Evolutionary conservation across 2,888 invertebrate species (phyloP).

Genomic region (Hirtodrosophila alboralis): DNA sequence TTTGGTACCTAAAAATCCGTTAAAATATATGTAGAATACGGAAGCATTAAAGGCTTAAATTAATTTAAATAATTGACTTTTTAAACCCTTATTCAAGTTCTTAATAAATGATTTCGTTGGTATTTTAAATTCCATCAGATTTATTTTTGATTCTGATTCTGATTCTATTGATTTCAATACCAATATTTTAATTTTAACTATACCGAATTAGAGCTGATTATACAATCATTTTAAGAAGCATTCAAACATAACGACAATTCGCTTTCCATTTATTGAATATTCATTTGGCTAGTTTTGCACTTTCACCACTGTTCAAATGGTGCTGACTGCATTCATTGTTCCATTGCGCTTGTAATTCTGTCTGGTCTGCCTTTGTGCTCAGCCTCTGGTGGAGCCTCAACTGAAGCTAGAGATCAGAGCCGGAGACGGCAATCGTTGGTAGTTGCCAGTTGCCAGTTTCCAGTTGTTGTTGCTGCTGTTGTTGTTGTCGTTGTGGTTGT

Average conservation of each 20-base stretch:
- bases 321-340: slow-evolving; percentile 73
- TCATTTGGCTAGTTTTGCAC: slow-evolving; percentile 43
- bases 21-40: too few species aligned
- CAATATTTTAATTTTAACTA: neutral
- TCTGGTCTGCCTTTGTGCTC: slow-evolving; percentile 65
- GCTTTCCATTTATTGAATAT: slow-evolving; percentile 51
- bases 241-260: slow-evolving; percentile 25
- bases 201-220: neutral
- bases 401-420: slow-evolving; percentile 47
- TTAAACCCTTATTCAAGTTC: too few species aligned
- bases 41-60: too few species aligned
- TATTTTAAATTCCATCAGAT: too few species aligned
- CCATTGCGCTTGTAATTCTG: slow-evolving; percentile 73
- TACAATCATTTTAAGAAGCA: neutral
- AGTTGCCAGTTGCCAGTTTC: slow-evolving; percentile 35
- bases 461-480: slow-evolving; percentile 28
- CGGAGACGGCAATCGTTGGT: slow-evolving; percentile 43
- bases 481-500: slow-evolving; percentile 41
- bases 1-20: too few species aligned
- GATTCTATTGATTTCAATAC: too few species aligned
- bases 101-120: too few species aligned
- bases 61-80: too few species aligned
- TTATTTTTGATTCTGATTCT: too few species aligned
- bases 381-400: slow-evolving; percentile 30
- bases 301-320: slow-evolving; percentile 69